Evolutionary conservation across 2,113 vertebrate species (phyloP), one percentile per base, ranked within the genome.

Genomic region (Bos javanicus): DNA sequence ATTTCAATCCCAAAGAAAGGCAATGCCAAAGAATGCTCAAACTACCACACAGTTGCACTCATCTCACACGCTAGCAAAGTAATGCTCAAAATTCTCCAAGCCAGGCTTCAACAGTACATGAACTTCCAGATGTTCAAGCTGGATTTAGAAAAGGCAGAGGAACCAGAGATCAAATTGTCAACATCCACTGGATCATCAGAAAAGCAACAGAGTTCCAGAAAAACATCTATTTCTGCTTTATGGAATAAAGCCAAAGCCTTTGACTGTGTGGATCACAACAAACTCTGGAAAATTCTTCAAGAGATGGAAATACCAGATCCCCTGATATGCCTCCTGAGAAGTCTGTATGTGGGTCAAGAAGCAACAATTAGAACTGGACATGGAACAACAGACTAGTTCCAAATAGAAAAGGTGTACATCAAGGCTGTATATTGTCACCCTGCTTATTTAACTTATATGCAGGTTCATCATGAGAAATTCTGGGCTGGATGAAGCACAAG

Each of bases 171-270:
- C 33, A 21, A 71, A 36, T 71, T 36, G 64, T n/a, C n/a, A 11
- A 71, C 4, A 36, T 71, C n/a, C 0, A 0, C 64, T n/a, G 4
- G 9, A 71, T 71, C 64, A 71, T 71, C 0, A 2, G 11, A 11
- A 71, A 21, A 71, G 17, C 4, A 71, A 71, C 17, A 71, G n/a
- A 71, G n/a, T 71, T 71, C 9, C 64, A 71, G 17, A 71, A 71
- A 71, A 71, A 21, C 64, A 21, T 21, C n/a, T 71, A 36, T n/a
- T 71, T 71, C 64, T 71, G 4, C 17, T 71, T 71, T 67, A n/a
- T 67, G 36, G n/a, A 71, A 48, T 48, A 48, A 48, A 48, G 15
- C 30, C 30, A 64, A 64, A 33, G 30, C 30, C 15, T 36, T 71
- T 36, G n/a, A 71, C 17, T 71, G 1, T 71, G n/a, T 71, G 64